Base-by-base conservation (phyloP, 2,888 invertebrate genomes). In the Drosophila prostipennis region DNA sequence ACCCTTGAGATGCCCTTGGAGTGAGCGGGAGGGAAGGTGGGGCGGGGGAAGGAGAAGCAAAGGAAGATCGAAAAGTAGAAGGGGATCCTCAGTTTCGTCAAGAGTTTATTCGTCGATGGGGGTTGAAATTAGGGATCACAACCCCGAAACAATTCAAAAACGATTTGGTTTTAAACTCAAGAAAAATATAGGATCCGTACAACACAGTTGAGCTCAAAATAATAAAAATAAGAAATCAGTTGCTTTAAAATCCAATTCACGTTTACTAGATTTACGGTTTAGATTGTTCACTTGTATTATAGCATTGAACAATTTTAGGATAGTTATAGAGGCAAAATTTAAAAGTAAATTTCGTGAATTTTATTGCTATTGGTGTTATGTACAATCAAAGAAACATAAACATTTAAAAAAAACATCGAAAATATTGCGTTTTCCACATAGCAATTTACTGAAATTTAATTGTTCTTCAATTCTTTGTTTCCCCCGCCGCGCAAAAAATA, bases 1-100 rank as follows among this genome's bases (percentile, higher is more conserved):
- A 63, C 61, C 61, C 61, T 63, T 63, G 42, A 61, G 40, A 63
- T 61, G 48, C 61, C 46, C 61, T 61, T 48, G 34, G 46, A 60
- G 32, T 7, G 42, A 46, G 16, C 13, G 46, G 37, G 43, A 16
- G 39, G 19, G 19, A 6, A 36, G 36, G 26, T 57, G 40, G 16
- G 16, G 13, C 13, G 45, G 6, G 8, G 16, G 2, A n/a, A 37
- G 37, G n/a, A 6, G 37, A 2, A n/a, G 37, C 1, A n/a, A 11
- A 36, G 11, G 34, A 36, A 36, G 14, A 14, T 2, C 16, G 1
- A 16, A 19, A 42, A 42, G 13, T 13, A 14, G 55, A 23, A 14
- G n/a, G 19, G 32, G 46, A 23, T 46, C 16, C 32, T 46, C 46
- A 11, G 32, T 7, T 46, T 11, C 23, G 26, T 42, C 42, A 10